A percentile compares a stretch with the other conserved stretches of the same genome.
phyloP scores from a whole-genome alignment of 2,888 invertebrate genomes.

The Brassicogethes aeneus region DNA sequence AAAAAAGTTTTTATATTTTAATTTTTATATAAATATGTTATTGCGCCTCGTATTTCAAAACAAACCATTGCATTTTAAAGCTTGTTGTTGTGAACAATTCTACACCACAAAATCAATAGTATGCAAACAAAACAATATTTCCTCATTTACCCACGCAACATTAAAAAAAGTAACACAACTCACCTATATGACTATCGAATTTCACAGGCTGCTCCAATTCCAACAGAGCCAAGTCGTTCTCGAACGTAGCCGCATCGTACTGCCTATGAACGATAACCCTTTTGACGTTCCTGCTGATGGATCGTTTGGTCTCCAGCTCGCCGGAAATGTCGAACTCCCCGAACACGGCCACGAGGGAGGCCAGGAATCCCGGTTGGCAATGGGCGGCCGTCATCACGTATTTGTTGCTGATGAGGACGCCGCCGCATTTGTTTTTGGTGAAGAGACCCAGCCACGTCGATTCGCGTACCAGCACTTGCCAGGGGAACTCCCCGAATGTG shows the following conservation, averaged over 20 bases:
- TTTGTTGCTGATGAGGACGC: slow-evolving; percentile 79
- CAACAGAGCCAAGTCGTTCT: slow-evolving; percentile 81
- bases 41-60: no score
- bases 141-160: no score
- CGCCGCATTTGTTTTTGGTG: slow-evolving; percentile 92
- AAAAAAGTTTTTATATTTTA: no score
- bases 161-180: no score
- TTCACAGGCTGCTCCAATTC: slow-evolving; percentile 76
- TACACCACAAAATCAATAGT: no score
- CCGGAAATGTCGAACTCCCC: slow-evolving; percentile 87
- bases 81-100: no score
- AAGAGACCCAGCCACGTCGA: slow-evolving; percentile 90
- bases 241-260: slow-evolving; percentile 85
- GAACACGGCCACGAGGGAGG: slow-evolving; percentile 82
- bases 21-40: no score
- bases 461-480: slow-evolving; percentile 87
- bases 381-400: slow-evolving; percentile 90
- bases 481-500: slow-evolving; percentile 82
- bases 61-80: no score
- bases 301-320: slow-evolving; percentile 67
- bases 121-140: no score
- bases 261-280: slow-evolving; percentile 81
- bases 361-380: slow-evolving; percentile 89
- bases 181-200: slow-evolving; percentile 77
- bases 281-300: slow-evolving; percentile 74